phyloP scores from a whole-genome alignment of 64 coral and sea anemone genomes.

The Montipora sp. region DNA sequence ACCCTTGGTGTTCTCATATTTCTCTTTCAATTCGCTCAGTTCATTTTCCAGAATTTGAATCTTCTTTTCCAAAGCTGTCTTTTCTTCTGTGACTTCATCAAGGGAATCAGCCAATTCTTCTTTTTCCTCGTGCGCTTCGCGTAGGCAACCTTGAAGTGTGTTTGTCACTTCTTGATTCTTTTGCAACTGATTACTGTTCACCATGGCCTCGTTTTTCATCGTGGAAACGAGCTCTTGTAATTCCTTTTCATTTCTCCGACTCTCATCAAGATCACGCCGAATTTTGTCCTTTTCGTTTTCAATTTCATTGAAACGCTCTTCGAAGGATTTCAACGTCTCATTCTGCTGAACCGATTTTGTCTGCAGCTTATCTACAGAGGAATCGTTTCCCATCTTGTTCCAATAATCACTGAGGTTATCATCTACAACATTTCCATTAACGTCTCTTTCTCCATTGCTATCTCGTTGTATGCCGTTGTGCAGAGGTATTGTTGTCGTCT shows the following conservation, averaged over 20 bases:
- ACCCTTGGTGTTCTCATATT: conserved; percentile 3
- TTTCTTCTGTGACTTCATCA: conserved; percentile 81
- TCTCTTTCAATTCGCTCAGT: conserved; percentile 53
- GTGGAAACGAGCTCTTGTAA: conserved; percentile 38
- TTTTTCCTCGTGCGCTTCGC: conserved; percentile 83
- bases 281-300: conserved; percentile 89
- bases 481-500: background rate
- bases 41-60: conserved; percentile 43
- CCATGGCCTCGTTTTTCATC: conserved; percentile 63
- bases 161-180: conserved; percentile 67
- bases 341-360: background rate
- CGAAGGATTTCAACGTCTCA: conserved; percentile 64
- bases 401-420: background rate
- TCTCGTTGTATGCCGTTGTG: background rate
- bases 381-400: background rate
- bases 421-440: conserved; percentile 15
- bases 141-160: conserved; percentile 82
- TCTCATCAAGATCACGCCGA: conserved; percentile 56
- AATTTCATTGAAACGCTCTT: conserved; percentile 67
- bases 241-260: conserved; percentile 71
- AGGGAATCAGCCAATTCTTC: conserved; percentile 76
- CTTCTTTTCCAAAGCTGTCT: conserved; percentile 68
- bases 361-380: background rate
- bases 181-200: conserved; percentile 67
- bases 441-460: background rate